These are phyloP conservation scores for Hemibagrus wyckioides DNA, from an alignment of 2,113 vertebrate species.

Conservation along the genomic window DNA sequence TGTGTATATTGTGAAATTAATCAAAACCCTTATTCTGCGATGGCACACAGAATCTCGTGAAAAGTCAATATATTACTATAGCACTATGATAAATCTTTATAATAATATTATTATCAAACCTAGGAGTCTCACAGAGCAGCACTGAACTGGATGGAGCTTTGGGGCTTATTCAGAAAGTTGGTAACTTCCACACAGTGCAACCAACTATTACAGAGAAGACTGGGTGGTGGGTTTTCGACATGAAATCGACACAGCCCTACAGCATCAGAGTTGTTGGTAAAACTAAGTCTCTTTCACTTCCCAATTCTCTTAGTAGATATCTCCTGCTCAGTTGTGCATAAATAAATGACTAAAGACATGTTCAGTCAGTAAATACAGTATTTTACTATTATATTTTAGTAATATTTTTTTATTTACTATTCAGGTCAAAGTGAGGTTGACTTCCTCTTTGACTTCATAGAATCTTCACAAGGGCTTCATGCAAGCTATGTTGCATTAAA, in stretches of 20 bases:
- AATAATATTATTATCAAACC: neutral
- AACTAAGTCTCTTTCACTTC: no score
- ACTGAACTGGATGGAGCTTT: slow-evolving; percentile 56
- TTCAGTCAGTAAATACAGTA: no score
- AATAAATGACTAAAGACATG: no score
- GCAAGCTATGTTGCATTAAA: slow-evolving; percentile 60
- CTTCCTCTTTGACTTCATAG: slow-evolving; percentile 66
- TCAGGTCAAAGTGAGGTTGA: slow-evolving; percentile 68
- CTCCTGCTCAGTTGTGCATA: no score
- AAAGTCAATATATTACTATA: no score
- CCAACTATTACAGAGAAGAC: slow-evolving; percentile 52
- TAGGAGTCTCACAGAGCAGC: slow-evolving; percentile 64
- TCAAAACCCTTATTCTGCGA: neutral
- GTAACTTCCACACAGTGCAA: slow-evolving; percentile 62
- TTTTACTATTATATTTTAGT: no score
- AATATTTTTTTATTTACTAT: neutral
- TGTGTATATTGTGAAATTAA: slow-evolving; percentile 30
- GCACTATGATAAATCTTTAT: neutral
- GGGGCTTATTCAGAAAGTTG: slow-evolving; percentile 55
- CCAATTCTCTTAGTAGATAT: neutral
- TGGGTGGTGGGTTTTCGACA: slow-evolving; percentile 64
- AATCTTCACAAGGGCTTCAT: slow-evolving; percentile 51
- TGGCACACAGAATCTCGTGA: neutral
- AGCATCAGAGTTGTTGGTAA: slow-evolving; percentile 70
- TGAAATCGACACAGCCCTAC: slow-evolving; percentile 60